Base-by-base conservation (phyloP, 2,113 vertebrate species). In the Lagopus muta region DNA sequence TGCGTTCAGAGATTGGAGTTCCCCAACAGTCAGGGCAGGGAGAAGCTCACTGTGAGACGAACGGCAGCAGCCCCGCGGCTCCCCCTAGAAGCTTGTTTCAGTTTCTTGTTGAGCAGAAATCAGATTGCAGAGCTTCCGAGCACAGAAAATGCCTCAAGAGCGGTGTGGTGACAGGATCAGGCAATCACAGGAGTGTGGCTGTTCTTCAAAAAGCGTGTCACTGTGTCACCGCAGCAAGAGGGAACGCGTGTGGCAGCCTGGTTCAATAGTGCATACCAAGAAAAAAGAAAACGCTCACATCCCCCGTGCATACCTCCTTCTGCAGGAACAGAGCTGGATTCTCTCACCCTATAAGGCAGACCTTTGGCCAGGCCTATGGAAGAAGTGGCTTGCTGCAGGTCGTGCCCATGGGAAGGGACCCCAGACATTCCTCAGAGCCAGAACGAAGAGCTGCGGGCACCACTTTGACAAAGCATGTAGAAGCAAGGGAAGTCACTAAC, bases 61-160 rank as follows among this genome's bases (percentile, higher is more conserved):
- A 89, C n/a, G 86, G 76, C 88, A 65, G 73, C 78, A 89, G 90
- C 54, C 55, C 88, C 54, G 11, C n/a, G 90, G 90, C 88, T 95
- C 92, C 90, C 86, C 86, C 93, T 94, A 94, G 85, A 96, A 84
- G 86, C 45, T 89, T 48, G 88, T 97, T 97, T 97, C 95, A 79
- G 96, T 97, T 96, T 97, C 96, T 91, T 25, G 57, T 84, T 83
- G 80, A 95, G 88, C 94, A 95, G 84, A 92, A 94, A 91, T 92
- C 94, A 70, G 91, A 90, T 65, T 1, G 40, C 70, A 69, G 74
- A 86, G 90, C 92, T 94, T 89, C 88, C 10, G 1, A 88, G 87
- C 86, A 40, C 81, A 80, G 30, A 91, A 81, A 90, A 62, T 1
- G 25, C 28, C 54, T 42, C 58, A 60, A 93, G 71, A 82, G 8